phyloP scores from a whole-genome alignment of 2,113 vertebrate genomes.

The Cyprinodon brontotheroides region DNA sequence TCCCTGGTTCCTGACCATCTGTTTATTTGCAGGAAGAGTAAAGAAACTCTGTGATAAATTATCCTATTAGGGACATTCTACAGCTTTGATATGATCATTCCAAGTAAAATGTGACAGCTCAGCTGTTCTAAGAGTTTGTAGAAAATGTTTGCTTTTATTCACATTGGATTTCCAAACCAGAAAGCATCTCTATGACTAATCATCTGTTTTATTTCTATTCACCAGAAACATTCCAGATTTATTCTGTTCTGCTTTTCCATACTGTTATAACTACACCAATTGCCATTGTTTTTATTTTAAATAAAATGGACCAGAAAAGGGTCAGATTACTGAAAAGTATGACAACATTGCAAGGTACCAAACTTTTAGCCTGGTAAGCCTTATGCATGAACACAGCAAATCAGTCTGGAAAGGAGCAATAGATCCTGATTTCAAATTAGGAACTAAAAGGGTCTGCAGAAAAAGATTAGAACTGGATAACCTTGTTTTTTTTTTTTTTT shows the following conservation, averaged over 20 bases:
- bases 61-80: constrained; percentile 8
- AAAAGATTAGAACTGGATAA: no score
- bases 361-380: no score
- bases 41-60: constrained; percentile 3
- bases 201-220: neutral
- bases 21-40: constrained; percentile 32
- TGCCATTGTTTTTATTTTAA: neutral
- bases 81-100: constrained; percentile 27
- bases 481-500: no score
- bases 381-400: no score
- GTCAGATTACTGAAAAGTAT: neutral
- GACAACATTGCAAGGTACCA: neutral
- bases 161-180: neutral
- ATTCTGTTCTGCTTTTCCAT: neutral
- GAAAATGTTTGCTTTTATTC: no score
- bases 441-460: no score
- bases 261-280: neutral
- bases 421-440: no score
- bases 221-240: neutral
- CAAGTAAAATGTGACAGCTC: constrained; percentile 49
- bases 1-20: constrained; percentile 51
- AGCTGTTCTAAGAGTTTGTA: constrained; percentile 6
- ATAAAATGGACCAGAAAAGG: neutral
- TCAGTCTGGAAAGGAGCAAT: no score
- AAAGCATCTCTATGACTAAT: no score